Conservation (phyloP, 2,113 vertebrate genomes). For the Vulpes ferrilata region DNA sequence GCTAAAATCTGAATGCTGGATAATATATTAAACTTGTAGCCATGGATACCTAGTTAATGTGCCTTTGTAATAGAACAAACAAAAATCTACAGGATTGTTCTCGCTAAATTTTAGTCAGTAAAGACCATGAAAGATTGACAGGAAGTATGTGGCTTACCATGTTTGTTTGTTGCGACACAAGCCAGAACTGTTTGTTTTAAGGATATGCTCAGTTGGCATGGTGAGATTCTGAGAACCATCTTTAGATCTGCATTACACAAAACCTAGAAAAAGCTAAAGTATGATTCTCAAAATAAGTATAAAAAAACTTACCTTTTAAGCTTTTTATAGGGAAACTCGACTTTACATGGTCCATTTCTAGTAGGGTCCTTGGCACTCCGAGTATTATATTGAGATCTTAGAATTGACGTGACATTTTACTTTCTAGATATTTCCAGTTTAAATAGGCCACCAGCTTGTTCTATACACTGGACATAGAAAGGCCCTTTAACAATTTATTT, state of each 20-base stretch:
- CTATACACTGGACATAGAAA: not conserved
- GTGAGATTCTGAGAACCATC: not conserved
- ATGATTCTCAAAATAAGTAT: not conserved
- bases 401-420: not conserved
- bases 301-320: not conserved
- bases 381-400: not conserved
- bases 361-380: not conserved
- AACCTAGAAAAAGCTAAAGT: not conserved
- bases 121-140: not conserved
- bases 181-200: not conserved
- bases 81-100: not conserved
- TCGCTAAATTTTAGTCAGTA: not conserved
- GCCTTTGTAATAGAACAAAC: not conserved
- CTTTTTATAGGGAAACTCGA: not conserved
- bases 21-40: not conserved
- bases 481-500: not conserved
- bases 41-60: not conserved
- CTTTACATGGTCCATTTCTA: not conserved
- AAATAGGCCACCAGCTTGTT: not conserved
- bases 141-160: not conserved
- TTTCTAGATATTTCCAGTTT: slow-evolving; percentile 7
- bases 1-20: not conserved
- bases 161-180: not conserved
- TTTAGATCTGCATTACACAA: not conserved
- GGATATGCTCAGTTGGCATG: not conserved